Conservation (phyloP, 2,888 invertebrate species). For the Uropetala carovei region DNA sequence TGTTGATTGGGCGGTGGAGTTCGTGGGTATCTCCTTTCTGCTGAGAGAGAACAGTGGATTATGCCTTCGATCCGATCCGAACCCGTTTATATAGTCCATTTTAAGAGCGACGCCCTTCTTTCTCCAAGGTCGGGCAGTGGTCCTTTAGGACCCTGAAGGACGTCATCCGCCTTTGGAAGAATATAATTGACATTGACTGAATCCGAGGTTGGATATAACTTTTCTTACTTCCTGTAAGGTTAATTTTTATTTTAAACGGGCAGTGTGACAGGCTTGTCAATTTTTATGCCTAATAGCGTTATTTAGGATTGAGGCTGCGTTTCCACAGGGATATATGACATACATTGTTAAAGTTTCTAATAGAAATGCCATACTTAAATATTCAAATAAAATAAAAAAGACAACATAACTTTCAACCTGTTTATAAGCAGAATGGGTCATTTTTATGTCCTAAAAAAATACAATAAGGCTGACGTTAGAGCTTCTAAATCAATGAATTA, state of each 20-base stretch:
- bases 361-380: no score
- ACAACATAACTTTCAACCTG: no score
- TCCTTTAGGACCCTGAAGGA: neutral
- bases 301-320: no score
- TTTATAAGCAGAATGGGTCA: no score
- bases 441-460: no score
- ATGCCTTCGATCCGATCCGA: neutral
- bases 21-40: constrained; percentile 50
- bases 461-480: no score
- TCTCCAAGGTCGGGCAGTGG: constrained; percentile 42
- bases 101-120: neutral
- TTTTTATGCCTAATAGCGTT: no score
- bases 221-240: constrained; percentile 26
- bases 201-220: neutral
- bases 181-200: constrained; percentile 38
- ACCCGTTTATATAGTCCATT: constrained; percentile 40
- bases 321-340: no score
- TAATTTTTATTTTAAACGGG: neutral
- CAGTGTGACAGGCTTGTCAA: no score
- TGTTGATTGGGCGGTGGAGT: constrained; percentile 39
- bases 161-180: neutral
- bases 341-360: no score
- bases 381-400: no score
- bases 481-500: no score
- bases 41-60: neutral